phyloP scores from a whole-genome alignment of 2,888 invertebrate species.

The Malachius bipustulatus region DNA sequence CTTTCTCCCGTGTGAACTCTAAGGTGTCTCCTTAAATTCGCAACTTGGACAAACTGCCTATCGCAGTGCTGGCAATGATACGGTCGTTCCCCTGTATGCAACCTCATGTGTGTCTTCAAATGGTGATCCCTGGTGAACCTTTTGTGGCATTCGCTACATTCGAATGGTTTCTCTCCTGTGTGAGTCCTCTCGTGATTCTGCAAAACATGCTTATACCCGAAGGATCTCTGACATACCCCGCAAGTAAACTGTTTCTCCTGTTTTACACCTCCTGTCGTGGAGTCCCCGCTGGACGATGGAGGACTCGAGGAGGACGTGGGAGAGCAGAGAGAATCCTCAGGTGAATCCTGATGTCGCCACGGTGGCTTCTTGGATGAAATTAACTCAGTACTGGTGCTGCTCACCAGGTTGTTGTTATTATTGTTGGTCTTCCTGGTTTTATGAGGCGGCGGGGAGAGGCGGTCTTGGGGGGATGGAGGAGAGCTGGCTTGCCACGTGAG shows the following conservation, averaged over 20 bases:
- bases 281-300: conserved; percentile 36
- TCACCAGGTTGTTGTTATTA: conserved; percentile 32
- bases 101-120: conserved; percentile 81
- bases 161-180: conserved; percentile 89
- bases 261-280: conserved; percentile 25
- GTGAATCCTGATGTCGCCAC: conserved; percentile 27
- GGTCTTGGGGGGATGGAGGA: conserved; percentile 43
- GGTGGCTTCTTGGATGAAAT: conserved; percentile 31
- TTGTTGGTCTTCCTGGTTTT: conserved; percentile 31
- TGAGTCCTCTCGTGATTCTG: conserved; percentile 92
- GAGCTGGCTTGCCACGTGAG: conserved; percentile 38
- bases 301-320: conserved; percentile 46
- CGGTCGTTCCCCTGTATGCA: conserved; percentile 89
- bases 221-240: conserved; percentile 74
- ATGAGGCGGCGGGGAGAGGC: conserved; percentile 28
- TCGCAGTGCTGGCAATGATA: conserved; percentile 88
- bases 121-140: conserved; percentile 87
- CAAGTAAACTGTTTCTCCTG: conserved; percentile 81
- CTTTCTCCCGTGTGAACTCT: conserved; percentile 87
- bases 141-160: conserved; percentile 84
- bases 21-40: conserved; percentile 77
- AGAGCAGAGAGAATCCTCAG: conserved; percentile 34
- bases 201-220: conserved; percentile 88
- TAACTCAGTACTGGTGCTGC: conserved; percentile 37
- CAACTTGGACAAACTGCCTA: conserved; percentile 86